A percentile compares a stretch with the other conserved stretches of the same genome.
Conservation (phyloP, 1,140 invertebrate genomes). For the Camponotus pennsylvanicus region DNA sequence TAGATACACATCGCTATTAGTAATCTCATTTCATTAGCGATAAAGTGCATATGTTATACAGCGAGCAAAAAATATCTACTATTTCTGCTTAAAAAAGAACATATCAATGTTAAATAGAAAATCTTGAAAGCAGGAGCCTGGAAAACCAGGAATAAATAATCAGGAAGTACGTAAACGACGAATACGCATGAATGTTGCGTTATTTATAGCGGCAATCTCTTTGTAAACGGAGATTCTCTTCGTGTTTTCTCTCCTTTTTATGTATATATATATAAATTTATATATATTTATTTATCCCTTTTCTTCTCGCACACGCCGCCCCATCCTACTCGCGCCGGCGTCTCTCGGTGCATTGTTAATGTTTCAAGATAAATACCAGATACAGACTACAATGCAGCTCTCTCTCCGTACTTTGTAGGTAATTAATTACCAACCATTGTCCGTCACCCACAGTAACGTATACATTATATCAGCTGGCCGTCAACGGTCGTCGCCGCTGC, state of each 20-base stretch:
- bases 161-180: slow-evolving; percentile 25
- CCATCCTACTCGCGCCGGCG: slow-evolving; percentile 31
- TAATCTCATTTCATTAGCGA: neutral
- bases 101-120: slow-evolving; percentile 31
- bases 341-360: slow-evolving; percentile 79
- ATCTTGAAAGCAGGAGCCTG: slow-evolving; percentile 28
- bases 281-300: no score
- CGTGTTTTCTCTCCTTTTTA: neutral
- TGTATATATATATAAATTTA: no score
- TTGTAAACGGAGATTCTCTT: slow-evolving; percentile 50
- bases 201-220: slow-evolving; percentile 55
- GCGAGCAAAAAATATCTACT: neutral
- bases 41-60: neutral
- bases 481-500: slow-evolving; percentile 76
- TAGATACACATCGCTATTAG: neutral
- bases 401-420: slow-evolving; percentile 81
- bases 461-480: slow-evolving; percentile 81
- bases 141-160: slow-evolving; percentile 30
- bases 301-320: neutral
- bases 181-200: slow-evolving; percentile 48
- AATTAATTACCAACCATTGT: slow-evolving; percentile 83
- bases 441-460: slow-evolving; percentile 80
- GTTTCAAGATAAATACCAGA: slow-evolving; percentile 83
- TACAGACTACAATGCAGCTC: slow-evolving; percentile 79
- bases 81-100: neutral